phyloP scores from a whole-genome alignment of 1,140 invertebrate species.

The Adoxophyes honmai region DNA sequence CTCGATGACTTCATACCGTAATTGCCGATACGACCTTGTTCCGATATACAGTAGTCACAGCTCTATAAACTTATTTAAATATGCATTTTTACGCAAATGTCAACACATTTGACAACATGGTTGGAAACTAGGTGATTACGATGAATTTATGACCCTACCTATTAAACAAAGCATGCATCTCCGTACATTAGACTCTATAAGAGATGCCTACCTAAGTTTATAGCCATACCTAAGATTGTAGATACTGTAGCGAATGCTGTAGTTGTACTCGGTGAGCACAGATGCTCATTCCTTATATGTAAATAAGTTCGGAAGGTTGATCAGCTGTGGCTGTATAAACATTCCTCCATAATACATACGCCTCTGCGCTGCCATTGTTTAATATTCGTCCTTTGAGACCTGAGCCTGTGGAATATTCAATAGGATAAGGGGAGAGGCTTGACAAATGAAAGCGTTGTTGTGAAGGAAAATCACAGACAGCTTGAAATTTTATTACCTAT shows the following conservation, averaged over 20 bases:
- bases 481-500: too few relatives aligned
- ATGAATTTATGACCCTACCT: too few relatives aligned
- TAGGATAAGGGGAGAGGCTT: neutral
- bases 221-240: neutral
- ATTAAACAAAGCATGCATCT: too few relatives aligned
- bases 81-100: too few relatives aligned
- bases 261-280: neutral
- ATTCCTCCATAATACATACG: slow-evolving; percentile 25
- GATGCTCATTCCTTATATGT: slow-evolving; percentile 25
- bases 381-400: slow-evolving; percentile 15
- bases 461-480: too few relatives aligned
- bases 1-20: slow-evolving; percentile 8
- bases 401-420: slow-evolving; percentile 1
- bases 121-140: too few relatives aligned
- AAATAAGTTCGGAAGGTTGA: slow-evolving; percentile 39
- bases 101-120: too few relatives aligned
- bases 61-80: too few relatives aligned
- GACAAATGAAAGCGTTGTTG: too few relatives aligned
- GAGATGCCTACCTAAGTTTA: too few relatives aligned
- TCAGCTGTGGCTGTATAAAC: slow-evolving; percentile 38
- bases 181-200: too few relatives aligned
- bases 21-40: slow-evolving; percentile 9
- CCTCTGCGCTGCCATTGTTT: slow-evolving; percentile 22
- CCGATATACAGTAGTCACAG: neutral
- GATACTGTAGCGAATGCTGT: neutral